Percentiles rank a stretch among this genome's conserved stretches.
phyloP scores from a whole-genome alignment of 2,797 vertebrate species.

The Chiloscyllium punctatum region DNA sequence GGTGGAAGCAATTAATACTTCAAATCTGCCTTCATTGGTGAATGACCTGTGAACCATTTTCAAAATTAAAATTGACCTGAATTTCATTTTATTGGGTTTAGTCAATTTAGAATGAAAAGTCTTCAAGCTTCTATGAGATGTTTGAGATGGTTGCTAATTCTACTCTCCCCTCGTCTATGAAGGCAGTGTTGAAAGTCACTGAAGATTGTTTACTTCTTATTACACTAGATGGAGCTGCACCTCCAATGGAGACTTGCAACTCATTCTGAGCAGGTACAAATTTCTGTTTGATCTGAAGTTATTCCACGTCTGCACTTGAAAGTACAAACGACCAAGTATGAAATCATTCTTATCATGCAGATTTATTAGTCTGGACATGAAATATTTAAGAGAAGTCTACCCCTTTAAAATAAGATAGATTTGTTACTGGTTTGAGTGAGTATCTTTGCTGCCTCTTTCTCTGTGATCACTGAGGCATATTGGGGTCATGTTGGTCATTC shows the following conservation, averaged over 20 bases:
- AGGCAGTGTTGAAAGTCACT: background rate
- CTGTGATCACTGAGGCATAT: conserved; percentile 5
- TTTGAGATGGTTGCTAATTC: background rate
- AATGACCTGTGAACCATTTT: background rate
- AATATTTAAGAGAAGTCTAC: background rate
- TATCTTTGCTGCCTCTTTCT: conserved; percentile 14
- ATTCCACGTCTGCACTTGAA: background rate
- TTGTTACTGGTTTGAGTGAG: background rate
- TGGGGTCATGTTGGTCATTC: conserved; percentile 13
- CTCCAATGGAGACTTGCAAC: background rate
- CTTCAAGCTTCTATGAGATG: background rate
- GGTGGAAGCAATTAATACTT: background rate
- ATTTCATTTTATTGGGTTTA: background rate
- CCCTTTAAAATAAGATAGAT: background rate
- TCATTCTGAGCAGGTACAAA: background rate
- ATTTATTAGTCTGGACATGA: background rate
- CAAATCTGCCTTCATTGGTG: background rate
- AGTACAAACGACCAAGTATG: background rate
- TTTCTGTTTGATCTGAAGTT: background rate
- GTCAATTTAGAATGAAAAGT: background rate
- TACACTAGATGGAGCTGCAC: conserved; percentile 34
- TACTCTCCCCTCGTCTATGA: background rate
- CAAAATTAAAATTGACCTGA: background rate
- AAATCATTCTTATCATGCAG: background rate
- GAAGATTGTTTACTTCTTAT: background rate